A percentile compares a stretch with the other conserved stretches of the same genome.
Evolutionary conservation across 2,888 invertebrate species (phyloP).

Genomic region (Capitulum mitella): DNA sequence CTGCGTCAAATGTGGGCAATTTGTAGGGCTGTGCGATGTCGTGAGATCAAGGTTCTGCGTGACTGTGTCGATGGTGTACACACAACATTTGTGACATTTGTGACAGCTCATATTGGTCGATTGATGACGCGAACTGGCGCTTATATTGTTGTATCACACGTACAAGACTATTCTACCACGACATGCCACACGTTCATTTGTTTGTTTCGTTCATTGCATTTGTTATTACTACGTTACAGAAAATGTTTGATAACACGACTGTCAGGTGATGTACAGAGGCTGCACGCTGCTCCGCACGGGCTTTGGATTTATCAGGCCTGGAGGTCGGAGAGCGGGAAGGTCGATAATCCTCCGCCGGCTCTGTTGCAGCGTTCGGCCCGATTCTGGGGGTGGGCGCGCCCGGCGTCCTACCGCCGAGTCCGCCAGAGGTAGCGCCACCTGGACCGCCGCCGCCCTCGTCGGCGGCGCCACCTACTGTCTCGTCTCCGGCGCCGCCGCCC

Average conservation of each 20-base stretch:
- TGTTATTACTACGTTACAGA: background rate
- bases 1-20: no score
- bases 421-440: background rate
- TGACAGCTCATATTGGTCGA: no score
- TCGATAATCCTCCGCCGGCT: background rate
- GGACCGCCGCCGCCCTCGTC: background rate
- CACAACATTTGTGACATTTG: no score
- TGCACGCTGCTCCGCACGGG: background rate
- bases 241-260: background rate
- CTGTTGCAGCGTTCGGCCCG: background rate
- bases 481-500: background rate
- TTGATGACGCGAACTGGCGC: no score
- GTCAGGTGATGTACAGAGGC: background rate
- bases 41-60: no score
- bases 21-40: no score
- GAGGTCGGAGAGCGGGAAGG: background rate
- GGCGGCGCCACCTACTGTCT: conserved; percentile 10
- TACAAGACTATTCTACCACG: no score
- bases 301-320: background rate
- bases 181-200: no score
- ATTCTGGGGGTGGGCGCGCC: background rate
- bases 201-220: no score
- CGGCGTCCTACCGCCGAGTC: background rate
- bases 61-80: no score
- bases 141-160: no score